Evolutionary conservation across 2,797 vertebrate genomes (phyloP), one percentile per base, ranked within the genome.

Genomic region (Manis pentadactyla): DNA sequence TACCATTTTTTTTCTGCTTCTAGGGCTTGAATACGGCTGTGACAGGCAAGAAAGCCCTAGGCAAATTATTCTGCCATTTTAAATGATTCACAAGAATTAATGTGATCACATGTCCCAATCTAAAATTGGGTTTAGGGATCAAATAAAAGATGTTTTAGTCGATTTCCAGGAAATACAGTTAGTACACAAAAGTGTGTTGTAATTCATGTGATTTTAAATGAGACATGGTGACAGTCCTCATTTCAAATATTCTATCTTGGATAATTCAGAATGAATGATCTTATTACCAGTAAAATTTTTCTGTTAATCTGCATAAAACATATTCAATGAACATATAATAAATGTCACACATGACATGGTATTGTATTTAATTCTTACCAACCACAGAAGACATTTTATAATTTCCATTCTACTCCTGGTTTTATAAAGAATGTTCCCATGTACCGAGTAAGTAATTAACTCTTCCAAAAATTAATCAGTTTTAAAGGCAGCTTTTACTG

Each of bases 391-490:
- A 85, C 4, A 95, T 82, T 81, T 96, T 85, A 82, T 42, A 77
- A 55, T 8, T 59, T 88, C 27, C 55, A 73, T 18, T 77, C 2
- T 61, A 39, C 25, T 81, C 29, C 49, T 25, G 4, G 19, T 57
- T 85, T 95, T 68, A 91, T 77, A 81, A 93, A 78, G 53, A 92
- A 95, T 94, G 21, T 53, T 82, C 15, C 89, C 37, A 93, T 27
- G 27, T 51, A 78, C 29, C 93, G 8, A 51, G 0, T 63, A 94
- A 75, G 5, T 53, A 90, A 66, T 83, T 88, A 94, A 78, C 86
- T 93, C 14, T 57, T 71, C 51, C 6, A 77, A n/a, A 59, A 74
- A 92, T 75, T 87, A 81, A 81, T 82, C 51, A 55, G 15, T 85
- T 89, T 69, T 71, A 92, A 37, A 5, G 18, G 19, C 14, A 75